Conservation (phyloP, 1,140 invertebrate species). For the Pachypsylla venusta region DNA sequence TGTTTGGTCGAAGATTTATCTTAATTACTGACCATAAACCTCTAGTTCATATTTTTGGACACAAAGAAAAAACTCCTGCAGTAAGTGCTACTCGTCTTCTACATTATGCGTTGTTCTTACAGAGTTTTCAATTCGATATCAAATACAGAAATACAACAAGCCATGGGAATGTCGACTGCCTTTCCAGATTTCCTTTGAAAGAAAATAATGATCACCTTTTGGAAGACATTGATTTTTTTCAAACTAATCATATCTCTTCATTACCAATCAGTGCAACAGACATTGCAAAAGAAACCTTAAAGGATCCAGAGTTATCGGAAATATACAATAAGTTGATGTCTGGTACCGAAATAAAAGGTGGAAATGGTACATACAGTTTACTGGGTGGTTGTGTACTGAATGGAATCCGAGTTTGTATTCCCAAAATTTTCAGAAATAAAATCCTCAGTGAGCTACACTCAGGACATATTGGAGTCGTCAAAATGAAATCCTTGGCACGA, state of each 20-base stretch:
- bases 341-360: background rate
- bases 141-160: slow-evolving; percentile 11
- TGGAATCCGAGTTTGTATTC: slow-evolving; percentile 7
- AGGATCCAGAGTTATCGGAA: slow-evolving; percentile 3
- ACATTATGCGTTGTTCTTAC: slow-evolving; percentile 11
- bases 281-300: slow-evolving; percentile 3
- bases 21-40: slow-evolving; percentile 14
- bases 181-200: slow-evolving; percentile 10
- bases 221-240: background rate
- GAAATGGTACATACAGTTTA: background rate
- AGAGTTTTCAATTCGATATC: slow-evolving; percentile 16
- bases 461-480: slow-evolving; percentile 35
- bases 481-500: slow-evolving; percentile 34
- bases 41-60: slow-evolving; percentile 12
- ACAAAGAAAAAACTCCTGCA: slow-evolving; percentile 9
- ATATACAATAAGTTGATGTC: background rate
- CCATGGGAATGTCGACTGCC: slow-evolving; percentile 15
- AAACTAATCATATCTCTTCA: background rate
- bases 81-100: slow-evolving; percentile 1
- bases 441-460: slow-evolving; percentile 27
- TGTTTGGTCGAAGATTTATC: slow-evolving; percentile 16
- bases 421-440: background rate
- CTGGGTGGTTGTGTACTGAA: background rate
- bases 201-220: background rate
- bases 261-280: background rate